Evolutionary conservation across 2,888 invertebrate species (phyloP), one percentile per base, ranked within the genome.

Genomic region (Pteria penguin): DNA sequence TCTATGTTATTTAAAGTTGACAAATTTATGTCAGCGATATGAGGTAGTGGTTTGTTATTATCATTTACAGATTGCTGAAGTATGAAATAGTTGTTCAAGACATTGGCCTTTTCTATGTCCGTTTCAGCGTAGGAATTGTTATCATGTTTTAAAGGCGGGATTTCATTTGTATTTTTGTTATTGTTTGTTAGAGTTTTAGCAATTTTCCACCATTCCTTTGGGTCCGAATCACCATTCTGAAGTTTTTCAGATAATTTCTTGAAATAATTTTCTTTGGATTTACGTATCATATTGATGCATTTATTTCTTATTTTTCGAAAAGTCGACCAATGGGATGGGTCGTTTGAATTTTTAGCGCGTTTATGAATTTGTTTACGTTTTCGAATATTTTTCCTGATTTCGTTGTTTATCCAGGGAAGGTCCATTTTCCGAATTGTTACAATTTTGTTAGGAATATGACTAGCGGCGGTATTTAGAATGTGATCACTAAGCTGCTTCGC

Each of bases 81-180:
- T 22, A n/a, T 22, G 22, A 71, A 71, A n/a, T 32, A 71, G 8
- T 52, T n/a, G 22, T 71, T 62, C 11, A 71, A 54, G 14, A 54
- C 8, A 8, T 71, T 29, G 27, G 62, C 32, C 29, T 62, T 62
- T 18, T 52, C 63, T 32, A 4, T 54, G 3, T 54, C 31, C 18
- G 52, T 29, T 24, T 29, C 14, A 24, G 27, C 24, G 31, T 31
- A 11, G n/a, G 45, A 2, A 14, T 36, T 18, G 24, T 8, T 29
- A 27, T 33, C 4, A n/a, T n/a, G n/a, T 32, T 14, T 4, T 18
- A 33, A 18, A 8, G 36, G 18, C 2, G 45, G 45, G 5, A 36
- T 32, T 36, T 5, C 5, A 36, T 5, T 14, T 5, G 5, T 36
- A 36, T 5, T 36, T 36, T 36, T 36, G 14, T 36, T 36, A 14